Base-by-base conservation (phyloP, 2,113 vertebrate genomes). In the Cinclus cinclus region DNA sequence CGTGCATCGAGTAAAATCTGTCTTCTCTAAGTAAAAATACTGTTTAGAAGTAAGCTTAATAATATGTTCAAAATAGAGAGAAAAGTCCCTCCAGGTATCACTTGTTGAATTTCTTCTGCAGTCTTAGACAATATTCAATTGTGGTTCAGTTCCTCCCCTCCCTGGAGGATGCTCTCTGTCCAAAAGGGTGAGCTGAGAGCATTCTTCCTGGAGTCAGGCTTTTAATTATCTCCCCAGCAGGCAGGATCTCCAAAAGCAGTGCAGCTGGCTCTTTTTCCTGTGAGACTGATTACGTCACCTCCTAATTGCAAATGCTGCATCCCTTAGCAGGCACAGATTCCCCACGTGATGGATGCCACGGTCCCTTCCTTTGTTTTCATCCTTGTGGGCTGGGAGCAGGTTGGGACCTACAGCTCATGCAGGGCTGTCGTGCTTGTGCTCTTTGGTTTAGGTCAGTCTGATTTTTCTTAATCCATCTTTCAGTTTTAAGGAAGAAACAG, bases 271-370 rank as follows among this genome's bases (percentile, higher is more conserved):
- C 83, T 82, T 95, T 93, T 93, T 97, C 95, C 92, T 95, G 17
- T 39, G 95, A 97, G 96, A 33, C 91, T 33, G 53, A 70, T 97
- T 82, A 95, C 88, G 7, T 97, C 95, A 96, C 62, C 92, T 94
- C 91, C 84, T 95, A 79, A 95, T 90, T 97, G 97, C 69, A 77
- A 96, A 64, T 70, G 92, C 95, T 68, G 94, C 96, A 95, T 97
- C 96, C 90, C 94, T 83, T 25, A 89, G 81, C 90, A 91, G 92
- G 28, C 67, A 3, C 71, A 78, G 80, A 60, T 62, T 81, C 83
- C 71, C 92, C 94, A 86, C 25, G 70, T 87, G 69, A 22, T 39
- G 68, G 88, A 86, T 91, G 87, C 81, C 50, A 46, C 7, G 25
- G 47, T 80, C 88, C 73, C 71, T 70, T 30, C 50, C 95, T 94